Evolutionary conservation across 2,797 vertebrate genomes (phyloP), one percentile per base, ranked within the genome.

Genomic region (Bovichtus variegatus): DNA sequence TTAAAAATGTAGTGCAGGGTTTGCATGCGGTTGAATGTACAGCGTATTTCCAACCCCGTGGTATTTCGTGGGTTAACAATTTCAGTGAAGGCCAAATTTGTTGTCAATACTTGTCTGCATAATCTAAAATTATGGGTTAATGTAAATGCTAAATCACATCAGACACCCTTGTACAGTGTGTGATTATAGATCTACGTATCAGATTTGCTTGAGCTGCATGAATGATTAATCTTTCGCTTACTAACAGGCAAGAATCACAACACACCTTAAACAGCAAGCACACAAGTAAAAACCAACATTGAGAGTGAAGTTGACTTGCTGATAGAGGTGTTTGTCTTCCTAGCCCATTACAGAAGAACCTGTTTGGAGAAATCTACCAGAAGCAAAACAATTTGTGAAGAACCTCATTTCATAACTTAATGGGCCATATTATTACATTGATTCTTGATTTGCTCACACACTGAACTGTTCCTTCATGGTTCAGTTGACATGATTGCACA

Each of bases 341-440:
- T 84, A 93, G 87, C 82, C 87, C 87, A 92, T 92, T 91, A 91
- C 87, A 72, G 88, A 88, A 78, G 70, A 90, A 91, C 90, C 90
- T 88, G 89, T 89, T 92, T 86, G 84, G 78, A 89, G 82, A 91
- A 91, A 92, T 89, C 89, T 88, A 89, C 88, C 83, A 86, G 88
- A 93, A 92, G 90, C 90, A 91, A 93, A 94, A 93, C 92, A 92
- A 94, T 94, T 93, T 92, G 92, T 90, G 92, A 90, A 86, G 90
- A 92, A 93, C 78, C 92, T 93, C 87, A 94, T 93, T 93, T 94
- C 90, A 92, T 93, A 92, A 93, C 91, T 91, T 93, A 94, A 94
- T 94, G 93, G 91, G 87, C 92, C 93, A 92, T 93, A 92, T 93
- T 91, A 94, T 94, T 93, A 93, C 92, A 94, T 93, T 94, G 92